phyloP scores from a whole-genome alignment of 1,140 invertebrate species.

The Neoseiulus cucumeris region DNA sequence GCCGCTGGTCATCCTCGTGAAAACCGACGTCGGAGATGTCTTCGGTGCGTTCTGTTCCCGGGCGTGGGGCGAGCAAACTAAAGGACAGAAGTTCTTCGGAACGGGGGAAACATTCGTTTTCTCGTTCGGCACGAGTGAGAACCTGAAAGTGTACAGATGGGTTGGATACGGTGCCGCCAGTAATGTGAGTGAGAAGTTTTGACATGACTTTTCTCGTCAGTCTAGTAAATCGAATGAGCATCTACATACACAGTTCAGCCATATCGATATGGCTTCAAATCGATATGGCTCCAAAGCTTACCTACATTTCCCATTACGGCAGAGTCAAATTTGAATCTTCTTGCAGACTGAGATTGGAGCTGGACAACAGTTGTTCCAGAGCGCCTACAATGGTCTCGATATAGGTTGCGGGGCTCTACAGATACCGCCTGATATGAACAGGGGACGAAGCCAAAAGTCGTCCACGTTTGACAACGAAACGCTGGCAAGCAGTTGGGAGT shows the following conservation, averaged over 20 bases:
- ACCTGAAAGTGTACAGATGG: not conserved
- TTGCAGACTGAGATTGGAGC: not conserved
- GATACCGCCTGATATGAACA: not conserved
- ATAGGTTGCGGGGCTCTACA: slow-evolving; percentile 1
- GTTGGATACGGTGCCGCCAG: not conserved
- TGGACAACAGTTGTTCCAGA: slow-evolving; percentile 6
- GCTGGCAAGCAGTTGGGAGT: not conserved
- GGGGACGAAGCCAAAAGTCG: not conserved
- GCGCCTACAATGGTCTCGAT: not conserved
- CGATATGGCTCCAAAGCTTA: no score
- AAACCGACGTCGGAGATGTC: not conserved
- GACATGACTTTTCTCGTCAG: no score
- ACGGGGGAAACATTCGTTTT: slow-evolving; percentile 3
- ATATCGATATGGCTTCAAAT: no score
- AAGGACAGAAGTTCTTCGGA: not conserved
- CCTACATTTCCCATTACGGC: no score
- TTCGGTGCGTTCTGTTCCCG: slow-evolving; percentile 3
- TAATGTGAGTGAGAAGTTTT: not conserved
- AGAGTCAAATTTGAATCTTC: no score
- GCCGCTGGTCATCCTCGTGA: not conserved
- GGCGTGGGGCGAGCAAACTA: not conserved
- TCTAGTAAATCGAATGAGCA: no score
- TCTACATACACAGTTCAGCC: no score
- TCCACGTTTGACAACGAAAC: not conserved
- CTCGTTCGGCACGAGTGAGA: not conserved